phyloP scores from a whole-genome alignment of 2,888 invertebrate species.

The Eumacrocentrus americanus region DNA sequence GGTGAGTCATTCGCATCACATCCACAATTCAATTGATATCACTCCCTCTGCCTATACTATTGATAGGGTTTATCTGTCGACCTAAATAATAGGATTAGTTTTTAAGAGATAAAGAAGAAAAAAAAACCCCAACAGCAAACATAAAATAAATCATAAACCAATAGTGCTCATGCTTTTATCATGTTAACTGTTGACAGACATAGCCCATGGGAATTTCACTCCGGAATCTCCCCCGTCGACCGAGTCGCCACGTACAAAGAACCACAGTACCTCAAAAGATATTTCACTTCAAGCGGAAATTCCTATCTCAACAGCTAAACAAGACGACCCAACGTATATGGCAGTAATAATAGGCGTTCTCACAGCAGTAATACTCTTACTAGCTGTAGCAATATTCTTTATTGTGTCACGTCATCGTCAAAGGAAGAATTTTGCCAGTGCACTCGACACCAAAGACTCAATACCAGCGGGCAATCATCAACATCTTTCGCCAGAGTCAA shows the following conservation, averaged over 20 bases:
- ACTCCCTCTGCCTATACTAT: too few relatives aligned
- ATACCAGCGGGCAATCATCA: constrained; percentile 59
- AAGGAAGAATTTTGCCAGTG: constrained; percentile 63
- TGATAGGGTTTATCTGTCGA: constrained; percentile 8
- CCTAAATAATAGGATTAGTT: constrained; percentile 2
- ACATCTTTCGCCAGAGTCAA: constrained; percentile 64
- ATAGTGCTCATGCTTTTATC: constrained; percentile 10
- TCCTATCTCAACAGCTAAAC: constrained; percentile 61
- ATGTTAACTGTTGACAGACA: constrained; percentile 56
- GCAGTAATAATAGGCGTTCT: constrained; percentile 66
- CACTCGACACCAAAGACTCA: constrained; percentile 61
- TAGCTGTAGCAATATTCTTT: constrained; percentile 66
- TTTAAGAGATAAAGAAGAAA: constrained; percentile 5
- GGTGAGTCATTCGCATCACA: too few relatives aligned
- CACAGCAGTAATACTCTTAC: constrained; percentile 66
- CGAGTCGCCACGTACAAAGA: constrained; percentile 54
- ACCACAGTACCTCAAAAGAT: constrained; percentile 52
- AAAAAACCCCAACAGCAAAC: constrained; percentile 3
- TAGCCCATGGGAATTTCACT: constrained; percentile 67
- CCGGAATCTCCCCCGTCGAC: constrained; percentile 62
- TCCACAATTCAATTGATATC: too few relatives aligned
- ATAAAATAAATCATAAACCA: not conserved
- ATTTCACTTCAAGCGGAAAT: constrained; percentile 54
- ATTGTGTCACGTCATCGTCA: constrained; percentile 64
- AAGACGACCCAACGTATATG: constrained; percentile 65